Base-by-base conservation (phyloP, 2,113 vertebrate genomes). In the Baryphthengus martii region DNA sequence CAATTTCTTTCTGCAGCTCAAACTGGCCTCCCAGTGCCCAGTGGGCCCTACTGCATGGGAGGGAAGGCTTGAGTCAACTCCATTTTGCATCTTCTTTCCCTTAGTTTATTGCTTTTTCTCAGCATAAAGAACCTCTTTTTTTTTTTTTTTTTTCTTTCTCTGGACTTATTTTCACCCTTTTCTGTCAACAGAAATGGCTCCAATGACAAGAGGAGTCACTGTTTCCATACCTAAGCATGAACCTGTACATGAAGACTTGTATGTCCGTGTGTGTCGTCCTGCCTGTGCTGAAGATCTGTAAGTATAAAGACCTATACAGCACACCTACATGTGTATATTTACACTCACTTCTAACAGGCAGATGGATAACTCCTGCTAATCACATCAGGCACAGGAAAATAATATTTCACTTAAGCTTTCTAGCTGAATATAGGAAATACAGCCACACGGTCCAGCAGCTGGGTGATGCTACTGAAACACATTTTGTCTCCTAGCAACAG, bases 401-500 rank as follows among this genome's bases (percentile, higher is more conserved):
- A n/a, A 7, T 55, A 50, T 55, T 85, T 83, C 28, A 3, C 31
- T 25, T 58, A 16, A n/a, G 33, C 14, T 56, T 81, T 91, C 63
- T 56, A 29, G 35, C 28, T 52, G 76, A 80, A n/a, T 44, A 29
- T 39, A 40, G 66, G 59, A 72, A 67, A 17, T 66, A 37, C 77
- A 83, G 50, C 49, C 56, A 28, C 49, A 10, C n/a, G 31, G 35
- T 59, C 47, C 68, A 77, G 56, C 33, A 88, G 44, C 47, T 61
- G 49, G 62, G 61, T 55, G 70, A 72, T 77, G 77, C 42, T 74
- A n/a, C 50, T 2, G 40, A 87, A 93, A 85, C 37, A 49, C 24
- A 23, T 71, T 79, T 84, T 52, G 74, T 87, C 85, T 93, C 93
- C 59, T 92, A 87, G 91, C 87, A 91, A 90, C 93, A 80, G 75